Evolutionary conservation across 2,888 invertebrate genomes (phyloP).

Genomic region (Noctua janthe): DNA sequence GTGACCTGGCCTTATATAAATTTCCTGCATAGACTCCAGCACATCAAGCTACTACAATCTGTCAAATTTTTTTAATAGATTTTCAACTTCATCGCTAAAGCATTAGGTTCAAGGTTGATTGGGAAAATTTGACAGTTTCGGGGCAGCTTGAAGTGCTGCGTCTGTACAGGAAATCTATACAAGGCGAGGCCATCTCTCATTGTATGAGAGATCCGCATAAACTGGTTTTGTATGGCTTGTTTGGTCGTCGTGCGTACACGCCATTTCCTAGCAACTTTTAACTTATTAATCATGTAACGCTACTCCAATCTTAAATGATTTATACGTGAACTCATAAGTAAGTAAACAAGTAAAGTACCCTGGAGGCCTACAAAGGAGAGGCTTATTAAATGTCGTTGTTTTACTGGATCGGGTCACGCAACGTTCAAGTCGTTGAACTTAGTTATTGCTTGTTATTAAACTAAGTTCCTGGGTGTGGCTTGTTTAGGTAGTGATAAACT

Average conservation of each 20-base stretch:
- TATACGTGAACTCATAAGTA: conserved; percentile 7
- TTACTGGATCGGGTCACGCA: conserved; percentile 35
- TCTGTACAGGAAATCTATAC: no score
- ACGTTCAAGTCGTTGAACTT: neutral
- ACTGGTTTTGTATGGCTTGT: no score
- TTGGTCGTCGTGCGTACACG: neutral
- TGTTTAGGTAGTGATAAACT: neutral
- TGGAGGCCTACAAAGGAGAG: conserved; percentile 8
- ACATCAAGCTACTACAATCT: no score
- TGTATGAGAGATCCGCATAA: no score
- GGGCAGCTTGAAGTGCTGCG: no score
- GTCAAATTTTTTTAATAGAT: no score
- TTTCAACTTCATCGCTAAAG: no score
- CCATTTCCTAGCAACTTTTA: neutral
- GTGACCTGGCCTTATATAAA: no score
- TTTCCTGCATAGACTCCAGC: no score
- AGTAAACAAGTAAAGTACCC: conserved; percentile 27
- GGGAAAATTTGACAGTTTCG: no score
- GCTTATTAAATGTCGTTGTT: conserved; percentile 23
- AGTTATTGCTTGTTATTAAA: conserved; percentile 22
- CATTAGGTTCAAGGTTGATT: no score
- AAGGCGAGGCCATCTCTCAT: no score
- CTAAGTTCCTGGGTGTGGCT: neutral
- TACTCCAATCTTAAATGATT: conserved; percentile 36
- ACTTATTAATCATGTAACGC: neutral